phyloP scores from a whole-genome alignment of 2,113 vertebrate species.

The Struthidea cinerea region DNA sequence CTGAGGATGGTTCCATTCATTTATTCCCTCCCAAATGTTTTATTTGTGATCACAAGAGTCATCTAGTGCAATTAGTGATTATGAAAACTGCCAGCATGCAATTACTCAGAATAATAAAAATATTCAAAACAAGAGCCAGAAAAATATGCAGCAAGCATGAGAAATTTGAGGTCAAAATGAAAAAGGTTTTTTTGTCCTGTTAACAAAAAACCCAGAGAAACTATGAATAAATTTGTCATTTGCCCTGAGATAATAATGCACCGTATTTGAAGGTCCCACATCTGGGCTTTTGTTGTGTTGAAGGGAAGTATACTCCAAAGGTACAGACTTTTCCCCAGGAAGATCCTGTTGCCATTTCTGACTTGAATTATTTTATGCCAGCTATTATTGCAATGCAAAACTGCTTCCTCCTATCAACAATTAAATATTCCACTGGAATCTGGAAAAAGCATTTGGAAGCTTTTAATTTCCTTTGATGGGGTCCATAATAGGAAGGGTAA shows the following conservation, averaged over 20 bases:
- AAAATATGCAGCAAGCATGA: conserved; percentile 4
- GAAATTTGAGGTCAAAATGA: conserved; percentile 8
- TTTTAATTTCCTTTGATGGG: conserved; percentile 3
- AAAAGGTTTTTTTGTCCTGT: neutral
- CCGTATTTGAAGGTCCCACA: neutral
- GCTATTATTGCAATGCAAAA: neutral
- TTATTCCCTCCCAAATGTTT: conserved; percentile 43
- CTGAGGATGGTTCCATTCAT: conserved; percentile 46
- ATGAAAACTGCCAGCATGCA: conserved; percentile 59
- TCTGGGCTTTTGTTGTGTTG: conserved; percentile 33
- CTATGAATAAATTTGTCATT: neutral
- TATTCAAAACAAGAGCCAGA: conserved; percentile 28
- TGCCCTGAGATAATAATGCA: neutral
- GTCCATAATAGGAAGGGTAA: neutral
- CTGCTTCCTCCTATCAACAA: neutral
- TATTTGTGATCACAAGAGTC: conserved; percentile 61
- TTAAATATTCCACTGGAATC: neutral
- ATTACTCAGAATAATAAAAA: conserved; percentile 62
- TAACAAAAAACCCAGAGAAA: neutral
- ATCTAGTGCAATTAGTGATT: conserved; percentile 64
- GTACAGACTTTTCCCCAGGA: conserved; percentile 37
- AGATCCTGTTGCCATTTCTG: conserved; percentile 47
- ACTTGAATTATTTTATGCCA: conserved; percentile 1
- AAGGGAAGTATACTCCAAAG: conserved; percentile 7
- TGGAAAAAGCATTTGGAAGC: conserved; percentile 20